These are phyloP conservation scores for Drosophila percnosoma DNA, from an alignment of 2,888 invertebrate genomes.

Conservation along the genomic window DNA sequence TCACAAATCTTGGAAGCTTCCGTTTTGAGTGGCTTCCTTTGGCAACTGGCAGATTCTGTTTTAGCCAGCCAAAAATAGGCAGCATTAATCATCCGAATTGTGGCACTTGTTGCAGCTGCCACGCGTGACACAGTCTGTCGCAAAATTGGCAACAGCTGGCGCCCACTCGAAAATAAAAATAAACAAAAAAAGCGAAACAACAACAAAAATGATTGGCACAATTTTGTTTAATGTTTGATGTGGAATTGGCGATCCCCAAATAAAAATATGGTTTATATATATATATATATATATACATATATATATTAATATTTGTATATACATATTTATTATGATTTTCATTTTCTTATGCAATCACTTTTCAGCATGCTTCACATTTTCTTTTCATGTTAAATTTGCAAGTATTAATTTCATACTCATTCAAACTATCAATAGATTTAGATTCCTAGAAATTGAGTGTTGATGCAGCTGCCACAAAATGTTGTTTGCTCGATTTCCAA, in stretches of 20 bases:
- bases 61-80: conserved; percentile 44
- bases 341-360: neutral
- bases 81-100: conserved; percentile 58
- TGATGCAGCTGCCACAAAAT: neutral
- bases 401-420: neutral
- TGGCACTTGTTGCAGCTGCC: conserved; percentile 66
- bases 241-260: neutral
- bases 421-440: neutral
- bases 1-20: conserved; percentile 35
- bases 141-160: conserved; percentile 57
- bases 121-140: conserved; percentile 48
- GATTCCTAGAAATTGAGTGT: neutral
- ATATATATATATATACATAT: neutral
- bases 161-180: conserved; percentile 34
- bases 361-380: neutral
- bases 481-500: neutral
- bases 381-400: neutral
- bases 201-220: conserved; percentile 54
- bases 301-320: neutral
- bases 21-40: conserved; percentile 25
- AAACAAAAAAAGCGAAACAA: neutral
- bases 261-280: neutral
- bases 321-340: neutral
- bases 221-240: conserved; percentile 39
- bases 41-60: neutral